phyloP scores from a whole-genome alignment of 2,797 vertebrate species.

The Chromis chromis region DNA sequence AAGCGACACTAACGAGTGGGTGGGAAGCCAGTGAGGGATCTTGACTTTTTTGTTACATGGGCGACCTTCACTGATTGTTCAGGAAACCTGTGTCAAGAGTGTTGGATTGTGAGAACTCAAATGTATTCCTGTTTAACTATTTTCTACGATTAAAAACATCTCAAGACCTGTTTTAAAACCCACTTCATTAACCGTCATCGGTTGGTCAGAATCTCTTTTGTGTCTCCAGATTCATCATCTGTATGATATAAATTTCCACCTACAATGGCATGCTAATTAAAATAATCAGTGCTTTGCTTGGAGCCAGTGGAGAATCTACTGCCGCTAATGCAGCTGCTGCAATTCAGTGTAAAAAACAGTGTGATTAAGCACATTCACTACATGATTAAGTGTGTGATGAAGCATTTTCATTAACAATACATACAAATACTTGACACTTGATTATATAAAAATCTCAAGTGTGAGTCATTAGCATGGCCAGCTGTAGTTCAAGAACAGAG shows the following conservation, averaged over 20 bases:
- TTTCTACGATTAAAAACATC: too few species aligned
- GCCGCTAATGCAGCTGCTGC: conserved; percentile 29
- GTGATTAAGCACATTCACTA: conserved; percentile 5
- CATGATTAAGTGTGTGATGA: conserved; percentile 15
- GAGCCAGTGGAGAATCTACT: conserved; percentile 26
- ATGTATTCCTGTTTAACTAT: too few species aligned
- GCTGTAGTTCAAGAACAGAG: background rate
- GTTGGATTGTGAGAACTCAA: background rate
- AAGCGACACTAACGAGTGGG: too few species aligned
- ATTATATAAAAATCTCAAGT: conserved; percentile 40
- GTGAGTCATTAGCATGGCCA: conserved; percentile 16
- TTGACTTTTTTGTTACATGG: background rate
- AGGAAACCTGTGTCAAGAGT: background rate
- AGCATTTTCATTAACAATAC: conserved; percentile 27
- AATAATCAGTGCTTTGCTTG: background rate
- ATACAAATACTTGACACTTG: conserved; percentile 38
- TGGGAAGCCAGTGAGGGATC: background rate
- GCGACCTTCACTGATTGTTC: background rate
- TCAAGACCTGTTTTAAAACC: background rate
- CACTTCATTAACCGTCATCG: background rate
- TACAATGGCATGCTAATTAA: conserved; percentile 27
- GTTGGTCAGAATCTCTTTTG: background rate
- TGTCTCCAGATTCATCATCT: background rate
- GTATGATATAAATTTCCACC: background rate
- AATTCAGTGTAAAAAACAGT: conserved; percentile 46